Evolutionary conservation across 1,140 invertebrate species (phyloP).

Genomic region (Dreissena rostriformis): DNA sequence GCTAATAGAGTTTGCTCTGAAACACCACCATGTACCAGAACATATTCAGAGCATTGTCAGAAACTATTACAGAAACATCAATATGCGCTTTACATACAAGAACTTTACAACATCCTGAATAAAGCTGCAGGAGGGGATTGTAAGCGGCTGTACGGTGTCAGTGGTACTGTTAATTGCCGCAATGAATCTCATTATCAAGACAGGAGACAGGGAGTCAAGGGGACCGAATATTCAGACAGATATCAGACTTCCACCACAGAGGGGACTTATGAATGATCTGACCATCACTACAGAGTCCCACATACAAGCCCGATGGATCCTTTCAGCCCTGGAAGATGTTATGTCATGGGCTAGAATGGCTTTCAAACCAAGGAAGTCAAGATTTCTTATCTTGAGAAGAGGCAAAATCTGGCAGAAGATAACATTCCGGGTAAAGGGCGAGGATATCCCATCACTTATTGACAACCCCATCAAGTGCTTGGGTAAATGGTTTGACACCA

Average conservation of each 20-base stretch:
- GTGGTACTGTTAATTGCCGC: not conserved
- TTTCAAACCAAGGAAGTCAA: slow-evolving; percentile 18
- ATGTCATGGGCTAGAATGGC: slow-evolving; percentile 20
- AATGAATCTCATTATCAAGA: slow-evolving; percentile 18
- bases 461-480: not conserved
- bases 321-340: slow-evolving; percentile 18
- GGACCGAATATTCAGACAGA: too few relatives aligned
- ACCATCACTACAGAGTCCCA: slow-evolving; percentile 6
- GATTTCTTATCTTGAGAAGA: slow-evolving; percentile 1
- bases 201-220: slow-evolving; percentile 29
- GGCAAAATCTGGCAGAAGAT: not conserved
- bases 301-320: slow-evolving; percentile 14
- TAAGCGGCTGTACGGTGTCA: slow-evolving; percentile 11
- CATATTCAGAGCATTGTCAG: too few relatives aligned
- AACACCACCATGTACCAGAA: too few relatives aligned
- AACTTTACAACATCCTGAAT: too few relatives aligned
- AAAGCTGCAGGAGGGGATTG: slow-evolving; percentile 7
- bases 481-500: not conserved
- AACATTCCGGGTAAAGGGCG: not conserved
- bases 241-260: slow-evolving; percentile 25
- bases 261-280: slow-evolving; percentile 9
- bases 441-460: not conserved
- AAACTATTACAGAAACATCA: too few relatives aligned
- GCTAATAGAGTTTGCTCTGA: too few relatives aligned
- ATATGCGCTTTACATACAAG: too few relatives aligned